Conservation (phyloP, 1,140 invertebrate species). For the Lordiphosa mommai region DNA sequence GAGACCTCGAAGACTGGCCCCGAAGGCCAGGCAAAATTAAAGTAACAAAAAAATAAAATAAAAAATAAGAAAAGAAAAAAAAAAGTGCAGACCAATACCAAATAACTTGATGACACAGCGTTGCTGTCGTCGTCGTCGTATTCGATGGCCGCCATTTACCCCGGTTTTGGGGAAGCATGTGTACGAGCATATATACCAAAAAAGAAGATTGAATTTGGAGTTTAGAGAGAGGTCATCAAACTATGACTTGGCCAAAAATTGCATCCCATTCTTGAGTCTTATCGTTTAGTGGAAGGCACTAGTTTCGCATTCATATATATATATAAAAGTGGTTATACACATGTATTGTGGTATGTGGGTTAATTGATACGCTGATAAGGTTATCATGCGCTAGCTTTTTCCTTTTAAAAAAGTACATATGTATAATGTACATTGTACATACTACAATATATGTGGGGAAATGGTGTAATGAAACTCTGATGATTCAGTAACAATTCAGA, state of each 20-base stretch:
- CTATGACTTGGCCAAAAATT: slow-evolving; percentile 54
- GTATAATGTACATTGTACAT: no score
- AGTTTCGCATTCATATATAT: slow-evolving; percentile 41
- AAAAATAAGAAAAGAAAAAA: slow-evolving; percentile 17
- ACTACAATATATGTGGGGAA: no score
- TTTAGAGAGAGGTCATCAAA: slow-evolving; percentile 64
- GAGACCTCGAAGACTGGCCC: slow-evolving; percentile 24
- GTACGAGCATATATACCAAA: slow-evolving; percentile 23
- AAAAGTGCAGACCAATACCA: slow-evolving; percentile 47
- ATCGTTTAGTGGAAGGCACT: not conserved
- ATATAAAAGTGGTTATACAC: no score
- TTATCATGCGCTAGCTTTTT: slow-evolving; percentile 11
- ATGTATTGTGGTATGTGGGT: no score
- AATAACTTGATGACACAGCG: slow-evolving; percentile 34
- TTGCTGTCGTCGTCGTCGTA: slow-evolving; percentile 12
- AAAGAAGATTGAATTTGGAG: slow-evolving; percentile 3
- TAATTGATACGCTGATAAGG: slow-evolving; percentile 62
- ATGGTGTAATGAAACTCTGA: no score
- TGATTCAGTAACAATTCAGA: no score
- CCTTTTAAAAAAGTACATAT: no score
- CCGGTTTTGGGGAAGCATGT: slow-evolving; percentile 24
- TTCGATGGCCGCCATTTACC: slow-evolving; percentile 44
- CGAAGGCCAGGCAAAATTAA: slow-evolving; percentile 49
- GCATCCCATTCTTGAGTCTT: slow-evolving; percentile 2
- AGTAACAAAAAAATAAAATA: slow-evolving; percentile 41